Percentiles rank a stretch among this genome's conserved stretches.
Conservation (phyloP, 2,113 vertebrate species). For the Galemys pyrenaicus region DNA sequence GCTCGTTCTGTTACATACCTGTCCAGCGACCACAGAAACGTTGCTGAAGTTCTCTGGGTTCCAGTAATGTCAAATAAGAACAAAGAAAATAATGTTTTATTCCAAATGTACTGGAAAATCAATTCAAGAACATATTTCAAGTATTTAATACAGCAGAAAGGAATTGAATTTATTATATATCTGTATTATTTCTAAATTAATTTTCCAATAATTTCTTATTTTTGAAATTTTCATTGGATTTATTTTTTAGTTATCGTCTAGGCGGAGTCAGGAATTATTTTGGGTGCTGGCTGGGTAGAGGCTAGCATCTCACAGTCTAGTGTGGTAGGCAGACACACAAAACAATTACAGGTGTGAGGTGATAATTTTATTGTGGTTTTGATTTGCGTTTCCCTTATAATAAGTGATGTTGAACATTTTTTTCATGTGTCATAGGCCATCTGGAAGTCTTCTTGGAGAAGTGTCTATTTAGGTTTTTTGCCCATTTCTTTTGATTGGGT, state of each 20-base stretch:
- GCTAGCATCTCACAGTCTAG: not conserved
- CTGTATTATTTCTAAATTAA: conserved; percentile 23
- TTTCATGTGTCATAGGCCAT: too few species aligned
- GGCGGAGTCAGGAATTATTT: not conserved
- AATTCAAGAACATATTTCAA: conserved; percentile 24
- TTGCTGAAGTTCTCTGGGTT: not conserved
- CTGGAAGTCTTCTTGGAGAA: too few species aligned
- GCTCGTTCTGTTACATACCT: not conserved
- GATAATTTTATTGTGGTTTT: too few species aligned
- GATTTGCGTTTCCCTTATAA: too few species aligned
- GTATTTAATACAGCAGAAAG: conserved; percentile 27
- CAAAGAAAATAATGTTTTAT: not conserved
- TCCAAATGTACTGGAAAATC: not conserved
- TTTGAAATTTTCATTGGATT: not conserved
- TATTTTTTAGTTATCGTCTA: conserved; percentile 39
- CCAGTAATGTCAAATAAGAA: not conserved
- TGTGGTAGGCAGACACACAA: not conserved
- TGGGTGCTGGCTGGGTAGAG: not conserved
- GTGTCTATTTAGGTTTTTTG: too few species aligned
- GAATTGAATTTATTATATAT: not conserved
- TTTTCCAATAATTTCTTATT: conserved; percentile 18
- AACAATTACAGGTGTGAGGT: not conserved
- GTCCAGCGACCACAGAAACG: not conserved
- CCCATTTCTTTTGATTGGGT: too few species aligned
- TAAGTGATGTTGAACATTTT: too few species aligned